Evolutionary conservation across 2,113 vertebrate genomes (phyloP).

Genomic region (Edolisoma coerulescens): DNA sequence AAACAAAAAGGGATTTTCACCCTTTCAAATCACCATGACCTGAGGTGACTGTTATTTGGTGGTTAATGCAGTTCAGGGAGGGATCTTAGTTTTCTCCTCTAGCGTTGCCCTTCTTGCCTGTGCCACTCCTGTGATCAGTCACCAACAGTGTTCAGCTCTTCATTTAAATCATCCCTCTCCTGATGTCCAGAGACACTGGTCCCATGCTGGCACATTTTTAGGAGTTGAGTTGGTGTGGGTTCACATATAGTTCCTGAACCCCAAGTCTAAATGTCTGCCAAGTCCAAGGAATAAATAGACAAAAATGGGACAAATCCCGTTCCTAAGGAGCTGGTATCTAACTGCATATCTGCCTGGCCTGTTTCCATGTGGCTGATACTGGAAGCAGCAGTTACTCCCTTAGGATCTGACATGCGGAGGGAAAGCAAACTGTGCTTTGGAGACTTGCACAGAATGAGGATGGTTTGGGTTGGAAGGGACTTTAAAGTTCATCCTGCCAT

Average conservation of each 20-base stretch:
- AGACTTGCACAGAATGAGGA: not conserved
- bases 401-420: not conserved
- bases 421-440: not conserved
- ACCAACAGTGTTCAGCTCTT: not conserved
- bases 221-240: not conserved
- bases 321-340: fast-evolving
- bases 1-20: not conserved
- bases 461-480: not conserved
- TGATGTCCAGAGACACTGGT: not conserved
- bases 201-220: fast-evolving
- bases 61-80: not conserved
- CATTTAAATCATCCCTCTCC: not conserved
- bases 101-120: too few species aligned
- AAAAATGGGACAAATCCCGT: not conserved
- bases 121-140: not conserved
- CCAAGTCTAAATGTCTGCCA: not conserved
- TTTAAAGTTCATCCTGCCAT: not conserved
- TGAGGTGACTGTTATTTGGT: not conserved
- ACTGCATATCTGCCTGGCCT: not conserved
- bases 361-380: not conserved
- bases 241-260: not conserved
- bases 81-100: not conserved
- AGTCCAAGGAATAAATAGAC: not conserved
- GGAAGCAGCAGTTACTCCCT: not conserved
- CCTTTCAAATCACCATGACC: not conserved